Conservation (phyloP, 2,113 vertebrate species). For the Sander lucioperca region DNA sequence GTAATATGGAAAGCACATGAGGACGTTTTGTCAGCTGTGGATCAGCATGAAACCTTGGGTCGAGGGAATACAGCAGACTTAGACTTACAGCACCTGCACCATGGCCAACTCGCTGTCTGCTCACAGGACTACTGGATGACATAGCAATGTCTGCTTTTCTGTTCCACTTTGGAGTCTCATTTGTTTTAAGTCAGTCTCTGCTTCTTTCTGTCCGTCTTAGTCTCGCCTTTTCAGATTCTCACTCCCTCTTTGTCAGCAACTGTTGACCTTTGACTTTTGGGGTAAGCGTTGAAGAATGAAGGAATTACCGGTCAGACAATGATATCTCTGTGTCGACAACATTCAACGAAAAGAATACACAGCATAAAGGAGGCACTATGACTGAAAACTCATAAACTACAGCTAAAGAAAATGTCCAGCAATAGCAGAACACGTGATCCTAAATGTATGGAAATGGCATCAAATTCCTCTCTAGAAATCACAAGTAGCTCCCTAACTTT, state of each 20-base stretch:
- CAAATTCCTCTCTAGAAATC: too few relatives aligned
- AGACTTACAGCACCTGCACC: conserved; percentile 11
- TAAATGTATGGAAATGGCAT: neutral
- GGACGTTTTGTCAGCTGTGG: conserved; percentile 28
- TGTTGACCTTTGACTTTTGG: conserved; percentile 8
- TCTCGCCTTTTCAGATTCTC: neutral
- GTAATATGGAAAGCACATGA: conserved; percentile 13
- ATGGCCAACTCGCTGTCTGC: neutral
- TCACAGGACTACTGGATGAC: neutral
- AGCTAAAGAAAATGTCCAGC: neutral
- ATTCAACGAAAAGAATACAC: neutral
- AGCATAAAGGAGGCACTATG: neutral
- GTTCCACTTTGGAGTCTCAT: neutral
- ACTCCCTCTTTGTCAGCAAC: neutral
- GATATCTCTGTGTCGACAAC: neutral
- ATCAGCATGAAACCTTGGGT: conserved; percentile 23
- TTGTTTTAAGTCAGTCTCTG: conserved; percentile 2
- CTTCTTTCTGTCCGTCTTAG: neutral
- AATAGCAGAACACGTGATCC: neutral
- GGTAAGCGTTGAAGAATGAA: neutral
- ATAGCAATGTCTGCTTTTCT: neutral
- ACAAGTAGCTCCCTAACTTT: too few relatives aligned
- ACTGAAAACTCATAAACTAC: neutral
- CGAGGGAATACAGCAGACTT: neutral
- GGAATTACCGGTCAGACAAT: conserved; percentile 3